phyloP scores from a whole-genome alignment of 2,888 invertebrate species.

The Coleophora flavipennella region DNA sequence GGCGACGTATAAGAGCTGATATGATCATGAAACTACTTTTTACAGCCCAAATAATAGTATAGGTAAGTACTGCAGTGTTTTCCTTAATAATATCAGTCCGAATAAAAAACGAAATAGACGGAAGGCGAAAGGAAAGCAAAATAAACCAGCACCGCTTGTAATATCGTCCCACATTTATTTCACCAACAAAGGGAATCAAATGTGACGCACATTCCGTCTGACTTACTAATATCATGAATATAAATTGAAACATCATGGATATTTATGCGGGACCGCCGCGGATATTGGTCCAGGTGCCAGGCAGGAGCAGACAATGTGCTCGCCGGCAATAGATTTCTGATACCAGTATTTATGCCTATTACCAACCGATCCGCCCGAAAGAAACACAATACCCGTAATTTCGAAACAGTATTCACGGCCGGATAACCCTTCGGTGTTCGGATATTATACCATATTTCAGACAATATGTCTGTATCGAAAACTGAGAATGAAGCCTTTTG shows the following conservation, averaged over 20 bases:
- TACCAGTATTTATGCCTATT: conserved; percentile 67
- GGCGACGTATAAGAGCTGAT: too few relatives aligned
- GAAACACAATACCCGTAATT: conserved; percentile 46
- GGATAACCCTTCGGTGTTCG: conserved; percentile 13
- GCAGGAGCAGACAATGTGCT: conserved; percentile 57
- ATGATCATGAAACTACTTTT: too few relatives aligned
- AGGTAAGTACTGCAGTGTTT: too few relatives aligned
- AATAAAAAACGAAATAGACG: conserved; percentile 1
- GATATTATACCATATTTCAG: conserved; percentile 8
- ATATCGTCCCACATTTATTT: conserved; percentile 42
- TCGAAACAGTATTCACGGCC: conserved; percentile 20
- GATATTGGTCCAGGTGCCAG: conserved; percentile 54
- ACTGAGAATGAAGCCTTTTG: background rate
- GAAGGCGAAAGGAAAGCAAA: background rate
- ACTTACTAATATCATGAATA: conserved; percentile 71
- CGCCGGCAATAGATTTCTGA: conserved; percentile 58
- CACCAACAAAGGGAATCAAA: conserved; percentile 64
- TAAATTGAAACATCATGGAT: conserved; percentile 69
- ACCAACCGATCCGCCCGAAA: conserved; percentile 52
- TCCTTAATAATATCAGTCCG: too few relatives aligned
- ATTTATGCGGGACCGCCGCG: conserved; percentile 59
- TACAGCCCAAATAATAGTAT: too few relatives aligned
- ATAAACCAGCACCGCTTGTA: conserved; percentile 5
- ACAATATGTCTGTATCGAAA: background rate
- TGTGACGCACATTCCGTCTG: conserved; percentile 61